Evolutionary conservation across 2,888 invertebrate genomes (phyloP).

Genomic region (Endomychus coccineus): DNA sequence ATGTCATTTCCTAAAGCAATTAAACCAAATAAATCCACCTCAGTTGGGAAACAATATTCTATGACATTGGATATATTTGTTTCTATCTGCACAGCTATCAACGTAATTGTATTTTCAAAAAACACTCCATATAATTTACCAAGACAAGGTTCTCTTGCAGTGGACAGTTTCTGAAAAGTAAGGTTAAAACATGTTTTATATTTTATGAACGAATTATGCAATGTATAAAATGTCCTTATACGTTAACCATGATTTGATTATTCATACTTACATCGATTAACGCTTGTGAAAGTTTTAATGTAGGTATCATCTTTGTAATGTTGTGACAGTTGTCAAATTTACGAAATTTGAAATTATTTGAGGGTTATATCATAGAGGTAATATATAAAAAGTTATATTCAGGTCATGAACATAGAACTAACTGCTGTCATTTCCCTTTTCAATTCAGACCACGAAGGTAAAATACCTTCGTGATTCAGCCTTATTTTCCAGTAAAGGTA

Average conservation of each 20-base stretch:
- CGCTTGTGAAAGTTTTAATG: constrained; percentile 64
- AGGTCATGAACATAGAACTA: too few species aligned
- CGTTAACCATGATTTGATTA: constrained; percentile 11
- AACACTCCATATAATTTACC: constrained; percentile 71
- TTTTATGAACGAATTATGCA: too few species aligned
- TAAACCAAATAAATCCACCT: constrained; percentile 69
- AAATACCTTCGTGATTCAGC: too few species aligned
- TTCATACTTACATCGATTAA: constrained; percentile 57
- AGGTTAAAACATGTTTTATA: too few species aligned
- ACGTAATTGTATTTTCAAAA: constrained; percentile 61
- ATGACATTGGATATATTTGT: constrained; percentile 50
- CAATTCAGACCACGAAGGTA: too few species aligned
- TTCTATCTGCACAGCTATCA: constrained; percentile 63
- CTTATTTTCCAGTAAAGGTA: too few species aligned
- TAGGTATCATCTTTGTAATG: constrained; percentile 31
- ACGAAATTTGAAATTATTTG: too few species aligned
- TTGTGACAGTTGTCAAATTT: too few species aligned
- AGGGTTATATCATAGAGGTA: too few species aligned
- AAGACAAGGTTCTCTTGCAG: constrained; percentile 53
- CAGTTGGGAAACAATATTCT: constrained; percentile 63
- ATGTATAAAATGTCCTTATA: neutral
- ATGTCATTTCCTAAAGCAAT: constrained; percentile 59
- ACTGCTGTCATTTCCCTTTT: too few species aligned
- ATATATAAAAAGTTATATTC: too few species aligned
- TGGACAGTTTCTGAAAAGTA: constrained; percentile 56